A percentile compares a stretch with the other conserved stretches of the same genome.
Conservation (phyloP, 2,888 invertebrate genomes). For the Cataglyphis albicans region DNA sequence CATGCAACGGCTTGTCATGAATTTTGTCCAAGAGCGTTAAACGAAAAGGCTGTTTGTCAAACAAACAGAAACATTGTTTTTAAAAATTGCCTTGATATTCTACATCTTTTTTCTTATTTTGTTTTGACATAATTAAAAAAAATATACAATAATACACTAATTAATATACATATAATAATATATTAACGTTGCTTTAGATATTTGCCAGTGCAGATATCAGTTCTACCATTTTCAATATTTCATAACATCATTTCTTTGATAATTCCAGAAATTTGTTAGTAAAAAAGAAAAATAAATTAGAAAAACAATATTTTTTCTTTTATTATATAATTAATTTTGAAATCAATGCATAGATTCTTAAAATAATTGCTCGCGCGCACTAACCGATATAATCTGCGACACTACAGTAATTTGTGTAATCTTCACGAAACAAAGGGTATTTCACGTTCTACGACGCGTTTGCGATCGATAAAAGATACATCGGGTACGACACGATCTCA, state of each 20-base stretch:
- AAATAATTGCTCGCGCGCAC: no score
- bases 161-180: not conserved
- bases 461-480: slow-evolving; percentile 42
- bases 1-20: slow-evolving; percentile 24
- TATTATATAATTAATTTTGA: not conserved
- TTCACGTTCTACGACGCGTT: not conserved
- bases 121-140: not conserved
- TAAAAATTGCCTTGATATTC: not conserved
- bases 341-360: not conserved
- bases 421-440: not conserved
- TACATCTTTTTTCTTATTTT: slow-evolving; percentile 1
- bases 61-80: not conserved
- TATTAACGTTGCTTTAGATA: not conserved
- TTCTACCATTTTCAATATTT: not conserved
- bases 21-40: slow-evolving; percentile 13
- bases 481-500: slow-evolving; percentile 12
- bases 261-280: not conserved
- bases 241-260: not conserved
- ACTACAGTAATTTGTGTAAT: slow-evolving; percentile 17
- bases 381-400: not conserved
- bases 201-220: not conserved
- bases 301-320: not conserved
- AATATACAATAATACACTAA: not conserved
- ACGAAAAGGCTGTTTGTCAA: not conserved
- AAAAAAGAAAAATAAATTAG: not conserved